Percentiles rank a stretch among this genome's conserved stretches.
Evolutionary conservation across 2,113 vertebrate species (phyloP).

Genomic region (Sinocyclocheilus anshuiensis): DNA sequence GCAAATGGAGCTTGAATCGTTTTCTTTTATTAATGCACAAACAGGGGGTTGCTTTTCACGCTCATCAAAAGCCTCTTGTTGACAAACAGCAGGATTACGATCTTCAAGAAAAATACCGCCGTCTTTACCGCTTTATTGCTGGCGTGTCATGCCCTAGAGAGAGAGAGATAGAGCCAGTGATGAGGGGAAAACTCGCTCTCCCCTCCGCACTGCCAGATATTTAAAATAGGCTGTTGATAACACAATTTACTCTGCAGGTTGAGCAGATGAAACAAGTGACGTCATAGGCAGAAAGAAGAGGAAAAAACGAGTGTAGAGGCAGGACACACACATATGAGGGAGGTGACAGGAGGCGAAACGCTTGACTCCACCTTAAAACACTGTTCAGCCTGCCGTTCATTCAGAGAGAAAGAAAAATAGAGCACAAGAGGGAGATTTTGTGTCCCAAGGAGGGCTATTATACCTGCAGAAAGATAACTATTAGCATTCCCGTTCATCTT

Average conservation of each 20-base stretch:
- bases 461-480: neutral
- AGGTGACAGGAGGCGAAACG: constrained; percentile 7
- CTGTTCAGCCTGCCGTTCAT: neutral
- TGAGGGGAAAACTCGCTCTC: neutral
- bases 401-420: constrained; percentile 18
- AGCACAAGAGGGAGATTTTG: neutral
- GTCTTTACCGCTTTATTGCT: constrained; percentile 51
- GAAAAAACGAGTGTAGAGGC: neutral
- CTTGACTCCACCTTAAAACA: constrained; percentile 1
- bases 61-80: constrained; percentile 60
- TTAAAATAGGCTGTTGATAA: constrained; percentile 55
- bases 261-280: constrained; percentile 12
- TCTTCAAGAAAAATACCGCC: constrained; percentile 50
- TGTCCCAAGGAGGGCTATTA: neutral
- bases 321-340: constrained; percentile 4
- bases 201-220: constrained; percentile 40
- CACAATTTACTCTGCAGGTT: constrained; percentile 46
- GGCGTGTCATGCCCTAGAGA: constrained; percentile 52
- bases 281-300: constrained; percentile 8
- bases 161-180: constrained; percentile 34
- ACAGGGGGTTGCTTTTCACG: constrained; percentile 50
- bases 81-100: constrained; percentile 58
- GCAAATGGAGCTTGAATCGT: constrained; percentile 48
- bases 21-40: constrained; percentile 57
- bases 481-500: neutral